Base-by-base conservation (phyloP, 1,140 invertebrate genomes). In the Limonius californicus region DNA sequence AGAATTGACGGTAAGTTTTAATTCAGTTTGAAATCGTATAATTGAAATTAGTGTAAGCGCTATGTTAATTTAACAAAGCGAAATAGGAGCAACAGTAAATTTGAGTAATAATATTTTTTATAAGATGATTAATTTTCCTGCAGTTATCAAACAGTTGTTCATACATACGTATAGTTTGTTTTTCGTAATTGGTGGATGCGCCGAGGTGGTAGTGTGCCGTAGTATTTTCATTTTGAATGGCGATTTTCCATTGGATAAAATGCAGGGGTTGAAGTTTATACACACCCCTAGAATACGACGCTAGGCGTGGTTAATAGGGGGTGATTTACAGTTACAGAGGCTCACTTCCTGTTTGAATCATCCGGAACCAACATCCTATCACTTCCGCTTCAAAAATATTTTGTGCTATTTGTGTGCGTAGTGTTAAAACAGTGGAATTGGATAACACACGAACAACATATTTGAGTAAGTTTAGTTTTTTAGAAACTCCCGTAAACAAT, bases 181-280 rank as follows among this genome's bases (percentile, higher is more conserved):
- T 55, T 23, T 18, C 14, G 39, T 47, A 56, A 62, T 62, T 57
- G 54, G 54, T 47, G 39, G 19, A 43, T n/a, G 39, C 19, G 16
- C 21, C 3, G 43, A 30, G 42, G 45, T 50, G 57, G 57, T 35
- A 59, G 53, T 57, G 16, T 59, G 20, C 57, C 21, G 43, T 30
- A 57, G 11, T 12, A 39, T 39, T 39, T 50, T 18, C 47, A 50
- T 18, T 63, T 35, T 45, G 35, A 50, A 59, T 54, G 21, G 19
- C 3, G 7, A 30, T 45, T 30, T 14, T 42, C 19, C 32, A 62
- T 62, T 62, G 61, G 61, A 43, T 14, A 32, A n/a, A 21, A 59
- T 20, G 35, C 42, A 7, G 23, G 61, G 61, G 20, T 23, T 4
- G 35, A 45, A 42, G 15, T 62, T 23, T 56, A 27, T 47, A 54